Evolutionary conservation across 2,888 invertebrate genomes (phyloP), one percentile per base, ranked within the genome.

Genomic region (Buathra laborator): DNA sequence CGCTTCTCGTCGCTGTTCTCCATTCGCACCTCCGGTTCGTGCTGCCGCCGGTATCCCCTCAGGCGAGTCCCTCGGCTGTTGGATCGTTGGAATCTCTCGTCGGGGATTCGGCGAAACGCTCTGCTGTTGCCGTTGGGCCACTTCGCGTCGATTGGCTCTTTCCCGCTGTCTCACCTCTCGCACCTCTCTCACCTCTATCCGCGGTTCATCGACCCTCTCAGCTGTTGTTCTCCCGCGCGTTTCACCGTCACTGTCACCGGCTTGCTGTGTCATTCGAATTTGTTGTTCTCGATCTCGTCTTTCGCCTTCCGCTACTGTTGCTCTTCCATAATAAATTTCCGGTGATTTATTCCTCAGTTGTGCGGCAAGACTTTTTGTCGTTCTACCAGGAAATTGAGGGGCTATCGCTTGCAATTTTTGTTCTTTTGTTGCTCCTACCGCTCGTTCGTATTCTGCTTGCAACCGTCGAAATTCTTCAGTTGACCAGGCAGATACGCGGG

Each of bases 251-350:
- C 9, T 37, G 37, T 37, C 37, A 37, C 37, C 37, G 5, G 19
- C 24, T 56, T 19, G 56, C 10, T 56, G 56, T 4, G 37, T 7
- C 37, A 0, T 24, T 9, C 2, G 14, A 12, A 19, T 6, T 29
- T 24, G 16, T 24, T 48, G n/a, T 10, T 32, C 51, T 1, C 16
- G 29, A 1, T 12, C 10, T 14, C 3, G 10, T 3, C 12, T 2
- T 1, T 32, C 32, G 5, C 1, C 16, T 9, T 37, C 37, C 51
- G 29, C 16, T 32, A 14, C 10, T 16, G 32, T 29, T 7, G 10
- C 32, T 32, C 68, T 70, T 10, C 51, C 70, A 7, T 51, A 70
- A 32, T 70, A 70, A 10, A 70, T 19, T 6, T 53, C 19, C 1
- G 70, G 53, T 0, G 53, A 51, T 51, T 53, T 70, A 14, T 53